Percentiles rank a stretch among this genome's conserved stretches.
Evolutionary conservation across 2,888 invertebrate species (phyloP).

Genomic region (Agrotis puta): DNA sequence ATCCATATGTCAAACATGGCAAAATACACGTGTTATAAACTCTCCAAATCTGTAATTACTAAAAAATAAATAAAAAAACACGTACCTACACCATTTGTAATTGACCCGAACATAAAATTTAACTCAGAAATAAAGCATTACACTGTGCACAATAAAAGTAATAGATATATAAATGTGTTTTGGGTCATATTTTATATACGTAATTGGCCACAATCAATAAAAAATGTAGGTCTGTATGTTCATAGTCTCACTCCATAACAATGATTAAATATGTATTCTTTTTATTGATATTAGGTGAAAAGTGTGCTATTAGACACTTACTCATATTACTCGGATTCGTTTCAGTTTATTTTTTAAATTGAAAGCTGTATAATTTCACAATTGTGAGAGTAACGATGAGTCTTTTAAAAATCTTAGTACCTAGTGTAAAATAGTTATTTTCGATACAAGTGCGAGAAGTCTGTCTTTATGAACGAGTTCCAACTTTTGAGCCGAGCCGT

Average conservation of each 20-base stretch:
- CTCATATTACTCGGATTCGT: constrained; percentile 42
- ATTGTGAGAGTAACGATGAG: constrained; percentile 30
- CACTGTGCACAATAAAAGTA: constrained; percentile 24
- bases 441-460: no score
- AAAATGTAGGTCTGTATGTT: constrained; percentile 61
- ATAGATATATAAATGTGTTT: constrained; percentile 12
- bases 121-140: constrained; percentile 23
- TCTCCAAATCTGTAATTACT: background rate
- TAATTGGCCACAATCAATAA: constrained; percentile 41
- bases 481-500: no score
- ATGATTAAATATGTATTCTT: constrained; percentile 44
- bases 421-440: no score
- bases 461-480: no score
- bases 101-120: constrained; percentile 37
- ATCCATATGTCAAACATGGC: no score
- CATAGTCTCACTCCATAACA: constrained; percentile 48
- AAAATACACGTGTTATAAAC: no score
- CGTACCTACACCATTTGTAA: background rate
- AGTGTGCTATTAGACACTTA: constrained; percentile 30
- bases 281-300: constrained; percentile 49
- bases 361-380: constrained; percentile 17
- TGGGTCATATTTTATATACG: constrained; percentile 27
- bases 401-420: constrained; percentile 4
- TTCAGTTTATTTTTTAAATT: constrained; percentile 42
- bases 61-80: no score